Base-by-base conservation (phyloP, 2,888 invertebrate species). In the Selenia dentaria region DNA sequence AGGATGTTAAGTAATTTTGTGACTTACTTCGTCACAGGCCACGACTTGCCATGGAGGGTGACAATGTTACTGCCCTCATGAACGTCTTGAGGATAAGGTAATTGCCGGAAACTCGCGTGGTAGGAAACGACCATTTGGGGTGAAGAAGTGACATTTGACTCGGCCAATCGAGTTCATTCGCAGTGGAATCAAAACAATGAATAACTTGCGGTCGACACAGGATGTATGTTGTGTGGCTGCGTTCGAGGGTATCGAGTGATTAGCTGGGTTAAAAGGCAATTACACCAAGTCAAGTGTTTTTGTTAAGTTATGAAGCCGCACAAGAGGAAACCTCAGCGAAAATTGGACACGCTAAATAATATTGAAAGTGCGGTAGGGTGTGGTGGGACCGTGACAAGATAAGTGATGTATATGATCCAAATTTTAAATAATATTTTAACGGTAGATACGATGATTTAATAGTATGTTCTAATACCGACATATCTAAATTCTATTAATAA, bases 71-170 rank as follows among this genome's bases (percentile, higher is more conserved):
- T 71, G 65, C 77, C 79, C 82, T 72, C 71, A 67, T 68, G 67
- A 73, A 67, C 72, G 72, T 70, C 75, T 74, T 68, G 71, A 80
- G 87, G 87, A 86, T 85, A 77, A 71, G 65, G 73, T 89, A 89
- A 90, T 90, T 84, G 64, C 89, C 84, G 90, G 90, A 90, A 87
- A 70, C 80, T 74, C 56, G 67, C 69, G 57, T 71, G 80, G 79
- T 76, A 86, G 83, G 83, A 85, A 84, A 81, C 79, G 62, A 68
- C 59, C 69, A 64, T 73, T 75, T 71, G 72, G 83, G 87, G 86
- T 78, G 74, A 75, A 79, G 70, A 68, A 82, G 78, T 85, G 87
- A 88, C 89, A 90, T 87, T 88, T 87, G 85, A 88, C 83, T 83
- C 77, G 56, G 69, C 81, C 80, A 88, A 89, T 88, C 79, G 75